Conservation (phyloP, 2,888 invertebrate genomes). For the Drosophila limbata region DNA sequence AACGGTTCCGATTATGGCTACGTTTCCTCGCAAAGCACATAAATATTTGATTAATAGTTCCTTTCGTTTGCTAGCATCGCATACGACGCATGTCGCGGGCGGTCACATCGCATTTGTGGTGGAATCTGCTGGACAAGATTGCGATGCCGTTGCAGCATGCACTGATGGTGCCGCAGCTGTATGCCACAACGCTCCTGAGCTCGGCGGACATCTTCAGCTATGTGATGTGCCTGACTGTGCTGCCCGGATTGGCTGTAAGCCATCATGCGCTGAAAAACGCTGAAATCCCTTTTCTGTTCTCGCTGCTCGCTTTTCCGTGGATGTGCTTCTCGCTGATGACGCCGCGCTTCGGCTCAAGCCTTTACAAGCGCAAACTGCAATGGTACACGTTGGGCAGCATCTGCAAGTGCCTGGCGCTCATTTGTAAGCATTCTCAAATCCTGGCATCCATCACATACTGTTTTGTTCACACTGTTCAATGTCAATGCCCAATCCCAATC, state of each 20-base stretch:
- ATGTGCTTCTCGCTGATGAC: slow-evolving; percentile 85
- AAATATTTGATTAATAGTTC: background rate
- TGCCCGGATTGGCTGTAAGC: slow-evolving; percentile 83
- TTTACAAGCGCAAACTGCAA: slow-evolving; percentile 82
- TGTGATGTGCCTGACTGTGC: slow-evolving; percentile 85
- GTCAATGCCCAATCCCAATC: slow-evolving; percentile 7
- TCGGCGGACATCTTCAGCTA: slow-evolving; percentile 85
- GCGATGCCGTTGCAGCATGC: slow-evolving; percentile 82
- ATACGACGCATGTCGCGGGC: slow-evolving; percentile 82
- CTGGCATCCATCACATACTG: background rate
- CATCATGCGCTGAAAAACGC: slow-evolving; percentile 85
- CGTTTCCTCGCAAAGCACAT: too few relatives aligned
- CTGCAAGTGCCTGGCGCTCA: slow-evolving; percentile 82
- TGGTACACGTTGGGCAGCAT: slow-evolving; percentile 84
- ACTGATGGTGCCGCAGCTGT: slow-evolving; percentile 82
- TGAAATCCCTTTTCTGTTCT: slow-evolving; percentile 85
- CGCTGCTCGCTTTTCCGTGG: slow-evolving; percentile 85
- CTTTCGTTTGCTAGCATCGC: slow-evolving; percentile 66
- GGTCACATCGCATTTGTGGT: slow-evolving; percentile 81
- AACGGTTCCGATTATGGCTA: background rate
- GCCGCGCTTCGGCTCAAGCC: slow-evolving; percentile 83
- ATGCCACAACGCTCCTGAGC: slow-evolving; percentile 83
- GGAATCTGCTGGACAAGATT: slow-evolving; percentile 81
- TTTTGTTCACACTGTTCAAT: slow-evolving; percentile 5
- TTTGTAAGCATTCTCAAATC: slow-evolving; percentile 74